Evolutionary conservation across 2,888 invertebrate genomes (phyloP), one percentile per base, ranked within the genome.

Genomic region (Pterostichus madidus): DNA sequence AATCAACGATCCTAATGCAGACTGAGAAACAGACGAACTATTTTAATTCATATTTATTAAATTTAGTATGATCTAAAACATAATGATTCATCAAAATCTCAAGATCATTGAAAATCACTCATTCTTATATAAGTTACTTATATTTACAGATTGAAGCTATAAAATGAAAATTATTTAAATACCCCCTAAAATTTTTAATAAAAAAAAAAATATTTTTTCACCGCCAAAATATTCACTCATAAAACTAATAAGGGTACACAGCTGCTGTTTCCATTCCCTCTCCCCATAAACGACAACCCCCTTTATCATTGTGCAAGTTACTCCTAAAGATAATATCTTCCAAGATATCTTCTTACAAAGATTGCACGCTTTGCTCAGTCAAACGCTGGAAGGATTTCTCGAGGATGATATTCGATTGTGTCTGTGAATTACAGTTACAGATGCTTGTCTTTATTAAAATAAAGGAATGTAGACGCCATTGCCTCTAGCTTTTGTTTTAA

Each of bases 181-280:
- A 7, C 39, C 1, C 0, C 8, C 1, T 39, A 7, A 5, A 39
- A 1, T 39, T 39, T 39, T 39, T 39, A 7, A 39, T 39, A 7
- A 39, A 39, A 53, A 53, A 59, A 59, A 59, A 10, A 24, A 59
- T n/a, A n/a, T 11, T 31, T 24, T 10, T 11, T 24, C 17, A 11
- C 24, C 24, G 31, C 31, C 17, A 59, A 59, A 59, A 59, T 46
- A 71, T 71, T 71, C 71, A 71, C 46, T 71, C 44, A 71, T 71
- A 71, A 71, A 71, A 71, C 44, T 71, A 71, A 71, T 71, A 71
- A 44, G 46, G 71, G 39, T 35, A 44, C 3, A 15, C 68, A 68
- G 17, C 71, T 71, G 71, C 10, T 49, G 31, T 59, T 6, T 68
- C 39, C 11, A 6, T 31, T 49, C 4, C 13, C 59, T 24, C 15